Conservation (phyloP, 2,113 vertebrate species). For the Heliornis fulica region DNA sequence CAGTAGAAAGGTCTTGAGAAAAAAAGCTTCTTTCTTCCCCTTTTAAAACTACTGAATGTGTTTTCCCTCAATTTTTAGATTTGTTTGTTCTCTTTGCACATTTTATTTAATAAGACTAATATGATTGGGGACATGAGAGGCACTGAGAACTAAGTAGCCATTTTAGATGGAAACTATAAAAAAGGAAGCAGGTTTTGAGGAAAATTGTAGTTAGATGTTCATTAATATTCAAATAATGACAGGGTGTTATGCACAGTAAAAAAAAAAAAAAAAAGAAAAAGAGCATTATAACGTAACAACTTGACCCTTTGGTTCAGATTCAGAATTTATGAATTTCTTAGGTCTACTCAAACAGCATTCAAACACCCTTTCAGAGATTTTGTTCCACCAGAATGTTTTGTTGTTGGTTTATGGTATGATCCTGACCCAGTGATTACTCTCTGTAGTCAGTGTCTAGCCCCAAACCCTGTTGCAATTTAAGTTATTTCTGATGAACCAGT, state of each 20-base stretch:
- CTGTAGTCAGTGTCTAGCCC: conserved; percentile 47
- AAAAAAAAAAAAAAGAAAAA: background rate
- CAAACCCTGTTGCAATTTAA: conserved; percentile 65
- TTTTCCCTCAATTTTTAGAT: background rate
- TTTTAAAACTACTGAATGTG: background rate
- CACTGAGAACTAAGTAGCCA: background rate
- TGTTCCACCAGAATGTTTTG: background rate
- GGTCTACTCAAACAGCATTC: background rate
- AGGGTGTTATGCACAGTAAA: background rate
- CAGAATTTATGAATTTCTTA: background rate
- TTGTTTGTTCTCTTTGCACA: background rate
- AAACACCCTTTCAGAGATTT: background rate
- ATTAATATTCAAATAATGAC: background rate
- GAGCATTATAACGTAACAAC: background rate
- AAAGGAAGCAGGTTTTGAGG: background rate
- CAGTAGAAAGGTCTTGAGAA: background rate
- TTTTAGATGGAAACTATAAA: background rate
- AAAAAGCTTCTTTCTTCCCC: background rate
- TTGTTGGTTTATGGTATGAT: conserved; percentile 32
- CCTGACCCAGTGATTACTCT: conserved; percentile 32
- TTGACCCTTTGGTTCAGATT: background rate
- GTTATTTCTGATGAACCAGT: conserved; percentile 63
- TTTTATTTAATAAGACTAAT: background rate
- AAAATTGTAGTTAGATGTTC: background rate
- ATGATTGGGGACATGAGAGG: background rate